Percentiles rank a stretch among this genome's conserved stretches.
Conservation (phyloP, 2,113 vertebrate genomes). For the Phalacrocorax pelagicus region DNA sequence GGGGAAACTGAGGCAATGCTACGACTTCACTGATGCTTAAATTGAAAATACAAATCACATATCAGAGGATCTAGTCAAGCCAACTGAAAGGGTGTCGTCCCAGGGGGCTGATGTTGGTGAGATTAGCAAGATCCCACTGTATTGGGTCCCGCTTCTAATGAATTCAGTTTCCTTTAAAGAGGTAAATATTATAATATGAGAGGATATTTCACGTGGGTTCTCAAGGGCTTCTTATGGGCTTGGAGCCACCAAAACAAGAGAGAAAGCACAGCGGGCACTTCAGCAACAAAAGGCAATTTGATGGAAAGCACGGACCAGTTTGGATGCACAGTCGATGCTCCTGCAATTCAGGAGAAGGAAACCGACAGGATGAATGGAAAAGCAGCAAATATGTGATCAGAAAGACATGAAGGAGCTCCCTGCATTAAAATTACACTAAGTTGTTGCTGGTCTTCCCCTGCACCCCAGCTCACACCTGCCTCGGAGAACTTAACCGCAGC, state of each 20-base stretch:
- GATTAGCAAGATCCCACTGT: not conserved
- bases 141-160: not conserved
- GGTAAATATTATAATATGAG: not conserved
- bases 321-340: not conserved
- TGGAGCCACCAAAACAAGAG: conserved; percentile 23
- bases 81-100: not conserved
- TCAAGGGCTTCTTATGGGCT: conserved; percentile 21
- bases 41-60: not conserved
- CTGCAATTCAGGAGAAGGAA: not conserved
- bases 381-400: not conserved
- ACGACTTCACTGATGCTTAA: not conserved
- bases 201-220: conserved; percentile 14
- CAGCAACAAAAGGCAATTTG: not conserved
- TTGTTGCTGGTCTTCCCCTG: not conserved
- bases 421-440: not conserved
- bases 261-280: conserved; percentile 27
- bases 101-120: not conserved
- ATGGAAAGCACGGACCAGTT: not conserved
- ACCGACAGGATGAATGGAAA: not conserved
- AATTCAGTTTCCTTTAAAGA: conserved; percentile 10
- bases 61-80: not conserved
- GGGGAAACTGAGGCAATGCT: not conserved
- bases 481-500: not conserved
- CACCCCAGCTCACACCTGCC: not conserved
- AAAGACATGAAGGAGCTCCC: not conserved